These are phyloP conservation scores for Nephrotoma appendiculata DNA, from an alignment of 2,888 invertebrate species.

Conservation along the genomic window DNA sequence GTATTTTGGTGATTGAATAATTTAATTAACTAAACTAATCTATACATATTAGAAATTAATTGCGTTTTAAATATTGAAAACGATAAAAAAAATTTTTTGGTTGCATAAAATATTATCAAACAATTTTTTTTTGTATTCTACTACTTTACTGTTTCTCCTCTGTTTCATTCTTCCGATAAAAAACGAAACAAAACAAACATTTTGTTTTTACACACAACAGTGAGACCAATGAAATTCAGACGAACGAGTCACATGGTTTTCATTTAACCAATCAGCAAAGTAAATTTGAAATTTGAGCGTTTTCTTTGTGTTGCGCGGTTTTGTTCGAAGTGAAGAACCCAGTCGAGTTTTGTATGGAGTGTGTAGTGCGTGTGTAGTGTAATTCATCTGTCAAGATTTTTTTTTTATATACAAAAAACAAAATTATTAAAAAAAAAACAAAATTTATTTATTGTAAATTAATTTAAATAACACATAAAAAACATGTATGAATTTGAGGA, in stretches of 20 bases:
- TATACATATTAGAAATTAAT: neutral
- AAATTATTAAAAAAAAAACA: neutral
- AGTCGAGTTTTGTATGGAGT: slow-evolving; percentile 12
- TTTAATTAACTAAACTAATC: neutral
- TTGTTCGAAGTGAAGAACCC: neutral
- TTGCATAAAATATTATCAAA: neutral
- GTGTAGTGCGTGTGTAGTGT: slow-evolving; percentile 12
- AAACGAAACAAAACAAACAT: slow-evolving; percentile 1
- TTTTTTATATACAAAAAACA: neutral
- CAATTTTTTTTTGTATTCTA: neutral
- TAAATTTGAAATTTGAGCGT: neutral
- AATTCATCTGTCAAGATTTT: neutral
- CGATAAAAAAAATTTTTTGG: neutral
- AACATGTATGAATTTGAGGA: slow-evolving; percentile 56
- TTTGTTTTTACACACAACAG: neutral
- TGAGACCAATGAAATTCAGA: slow-evolving; percentile 12
- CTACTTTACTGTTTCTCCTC: neutral
- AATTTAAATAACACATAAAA: neutral
- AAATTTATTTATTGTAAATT: neutral
- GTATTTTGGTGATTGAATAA: neutral
- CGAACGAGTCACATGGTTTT: neutral
- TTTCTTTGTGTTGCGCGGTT: slow-evolving; percentile 7
- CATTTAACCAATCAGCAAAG: neutral
- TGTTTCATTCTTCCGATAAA: neutral
- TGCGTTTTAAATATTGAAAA: neutral